Base-by-base conservation (phyloP, 2,113 vertebrate species). In the Capra hircus region DNA sequence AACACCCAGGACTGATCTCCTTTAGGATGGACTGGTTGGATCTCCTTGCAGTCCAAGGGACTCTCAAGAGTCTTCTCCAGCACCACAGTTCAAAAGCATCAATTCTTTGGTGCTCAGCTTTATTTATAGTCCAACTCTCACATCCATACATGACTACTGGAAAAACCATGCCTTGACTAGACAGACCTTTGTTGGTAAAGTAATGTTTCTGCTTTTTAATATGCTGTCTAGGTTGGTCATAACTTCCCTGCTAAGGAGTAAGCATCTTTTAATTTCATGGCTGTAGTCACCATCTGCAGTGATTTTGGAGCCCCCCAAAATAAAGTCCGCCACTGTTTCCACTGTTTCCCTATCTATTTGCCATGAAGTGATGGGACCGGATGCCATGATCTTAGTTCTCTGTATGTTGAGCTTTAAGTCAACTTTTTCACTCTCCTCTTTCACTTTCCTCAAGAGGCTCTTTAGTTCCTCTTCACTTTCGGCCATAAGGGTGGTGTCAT, bases 41-140 rank as follows among this genome's bases (percentile, higher is more conserved):
- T 67, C 64, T 67, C 33, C 17, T 36, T 33, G 16, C 33, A 5
- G 33, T 67, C 62, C 33, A 19, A 67, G 62, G 7, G 17, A 19
- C 33, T 19, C 64, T 67, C 64, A 67, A 67, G 62, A 67, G 33
- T 67, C 64, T 67, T 67, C 64, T 67, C 64, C 33, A 36, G 1
- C 16, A 67, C 16, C 64, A 67, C 33, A 67, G 16, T n/a, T 67
- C 33, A 67, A 67, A 67, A 67, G 16, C 33, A 67, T 67, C 33
- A 67, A n/a, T 67, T 67, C 3, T 9, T 67, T 0, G 0, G 16
- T 0, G 0, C 16, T 67, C 64, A 67, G 33, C 33, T n/a, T 67
- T n/a, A 4, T 67, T 67, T 4, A n/a, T 2, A 67, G 33, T 67
- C 64, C 64, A 67, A n/a, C 16, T 67, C 64, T 67, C 64, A 67